These are phyloP conservation scores for Euura lappo DNA, from an alignment of 1,140 invertebrate species.

Conservation along the genomic window DNA sequence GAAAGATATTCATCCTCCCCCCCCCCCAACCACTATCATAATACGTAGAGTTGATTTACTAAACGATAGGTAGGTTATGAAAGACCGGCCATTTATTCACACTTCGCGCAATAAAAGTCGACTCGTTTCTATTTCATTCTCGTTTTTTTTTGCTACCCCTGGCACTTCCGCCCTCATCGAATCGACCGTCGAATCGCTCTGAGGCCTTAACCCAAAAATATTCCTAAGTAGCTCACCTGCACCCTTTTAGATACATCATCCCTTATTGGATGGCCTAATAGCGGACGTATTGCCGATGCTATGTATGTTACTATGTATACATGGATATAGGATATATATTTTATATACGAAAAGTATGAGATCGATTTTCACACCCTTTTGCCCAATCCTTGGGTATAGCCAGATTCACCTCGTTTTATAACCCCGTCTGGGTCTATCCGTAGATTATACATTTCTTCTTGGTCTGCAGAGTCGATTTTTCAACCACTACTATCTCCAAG, in stretches of 20 bases:
- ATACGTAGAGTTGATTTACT: neutral
- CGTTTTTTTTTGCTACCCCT: neutral
- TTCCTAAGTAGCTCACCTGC: too few species aligned
- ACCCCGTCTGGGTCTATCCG: too few species aligned
- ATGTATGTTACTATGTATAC: too few species aligned
- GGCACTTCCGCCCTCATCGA: neutral
- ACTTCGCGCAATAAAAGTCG: neutral
- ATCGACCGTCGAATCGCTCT: neutral
- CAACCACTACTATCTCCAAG: too few species aligned
- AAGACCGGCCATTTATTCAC: neutral
- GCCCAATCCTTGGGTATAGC: too few species aligned
- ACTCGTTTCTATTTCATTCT: neutral
- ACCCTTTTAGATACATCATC: neutral
- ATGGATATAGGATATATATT: neutral
- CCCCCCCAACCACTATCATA: too few species aligned
- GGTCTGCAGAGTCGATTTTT: too few species aligned
- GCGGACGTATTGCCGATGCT: neutral
- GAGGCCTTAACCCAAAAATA: neutral
- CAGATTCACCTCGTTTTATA: too few species aligned
- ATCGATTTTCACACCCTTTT: neutral
- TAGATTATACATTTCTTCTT: too few species aligned
- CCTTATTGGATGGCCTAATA: neutral
- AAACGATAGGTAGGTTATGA: neutral
- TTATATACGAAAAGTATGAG: neutral
- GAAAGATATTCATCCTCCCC: too few species aligned